A percentile compares a stretch with the other conserved stretches of the same genome.
Conservation (phyloP, 2,888 invertebrate species). For the Drosophila ochracea region DNA sequence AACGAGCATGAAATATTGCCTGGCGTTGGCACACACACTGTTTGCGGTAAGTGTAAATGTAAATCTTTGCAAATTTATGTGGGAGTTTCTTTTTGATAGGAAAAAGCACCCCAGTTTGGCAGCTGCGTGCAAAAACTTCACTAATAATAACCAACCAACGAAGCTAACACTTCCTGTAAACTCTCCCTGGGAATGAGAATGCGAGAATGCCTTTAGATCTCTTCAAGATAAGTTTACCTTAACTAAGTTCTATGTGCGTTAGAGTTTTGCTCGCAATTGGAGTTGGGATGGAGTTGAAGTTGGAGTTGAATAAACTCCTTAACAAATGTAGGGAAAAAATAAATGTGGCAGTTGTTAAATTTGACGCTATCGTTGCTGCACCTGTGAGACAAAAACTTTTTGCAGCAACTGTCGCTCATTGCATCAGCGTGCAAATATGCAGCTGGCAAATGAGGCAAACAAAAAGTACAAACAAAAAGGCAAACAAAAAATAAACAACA, state of each 20-base stretch:
- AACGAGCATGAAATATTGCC: slow-evolving; percentile 64
- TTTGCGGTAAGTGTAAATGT: slow-evolving; percentile 43
- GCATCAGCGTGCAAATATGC: slow-evolving; percentile 70
- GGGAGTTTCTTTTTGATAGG: slow-evolving; percentile 54
- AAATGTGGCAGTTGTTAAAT: slow-evolving; percentile 2
- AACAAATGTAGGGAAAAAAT: background rate
- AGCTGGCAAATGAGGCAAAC: slow-evolving; percentile 32
- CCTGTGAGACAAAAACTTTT: slow-evolving; percentile 49
- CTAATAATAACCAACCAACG: slow-evolving; percentile 61
- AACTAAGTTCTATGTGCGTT: slow-evolving; percentile 16
- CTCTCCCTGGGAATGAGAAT: slow-evolving; percentile 36
- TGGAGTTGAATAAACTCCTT: slow-evolving; percentile 31
- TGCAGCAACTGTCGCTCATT: slow-evolving; percentile 53
- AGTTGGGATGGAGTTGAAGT: background rate
- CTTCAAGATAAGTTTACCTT: slow-evolving; percentile 26
- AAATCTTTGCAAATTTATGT: slow-evolving; percentile 70
- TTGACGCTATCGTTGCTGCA: slow-evolving; percentile 17
- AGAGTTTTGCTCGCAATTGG: slow-evolving; percentile 3
- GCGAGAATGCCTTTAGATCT: slow-evolving; percentile 23
- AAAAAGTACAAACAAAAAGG: slow-evolving; percentile 6
- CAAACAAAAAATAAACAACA: slow-evolving; percentile 6
- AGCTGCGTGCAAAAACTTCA: slow-evolving; percentile 48
- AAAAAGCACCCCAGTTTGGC: slow-evolving; percentile 10
- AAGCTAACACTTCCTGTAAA: slow-evolving; percentile 56
- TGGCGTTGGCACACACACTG: slow-evolving; percentile 41